Conservation (phyloP, 2,797 vertebrate species). For the Darevskia nairensis region DNA sequence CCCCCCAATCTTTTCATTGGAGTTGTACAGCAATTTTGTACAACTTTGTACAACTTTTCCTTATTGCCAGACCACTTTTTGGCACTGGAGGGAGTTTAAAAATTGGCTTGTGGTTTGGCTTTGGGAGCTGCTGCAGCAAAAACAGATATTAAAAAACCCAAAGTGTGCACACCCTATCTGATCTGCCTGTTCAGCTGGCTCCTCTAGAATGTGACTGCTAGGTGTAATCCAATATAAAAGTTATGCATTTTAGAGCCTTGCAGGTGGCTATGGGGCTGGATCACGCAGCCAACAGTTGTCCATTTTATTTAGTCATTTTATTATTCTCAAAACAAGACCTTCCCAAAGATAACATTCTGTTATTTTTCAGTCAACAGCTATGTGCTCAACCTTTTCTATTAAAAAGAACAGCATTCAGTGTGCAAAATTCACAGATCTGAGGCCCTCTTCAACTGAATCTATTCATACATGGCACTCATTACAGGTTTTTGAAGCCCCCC, state of each 20-base stretch:
- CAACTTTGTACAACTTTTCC: no score
- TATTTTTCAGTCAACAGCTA: not conserved
- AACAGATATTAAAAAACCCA: not conserved
- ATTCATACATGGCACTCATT: not conserved
- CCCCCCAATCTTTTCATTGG: not conserved
- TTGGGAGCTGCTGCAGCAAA: not conserved
- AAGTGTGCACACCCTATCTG: not conserved
- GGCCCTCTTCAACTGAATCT: slow-evolving; percentile 17
- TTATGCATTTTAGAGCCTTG: not conserved
- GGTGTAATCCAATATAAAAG: not conserved
- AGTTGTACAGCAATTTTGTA: not conserved
- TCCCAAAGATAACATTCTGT: not conserved
- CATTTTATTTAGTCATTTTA: not conserved
- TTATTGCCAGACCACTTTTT: slow-evolving; percentile 14
- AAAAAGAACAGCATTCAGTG: not conserved
- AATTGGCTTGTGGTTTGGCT: slow-evolving; percentile 22
- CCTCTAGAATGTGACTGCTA: not conserved
- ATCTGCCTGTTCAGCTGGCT: not conserved
- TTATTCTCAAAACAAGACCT: not conserved
- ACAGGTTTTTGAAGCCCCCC: not conserved
- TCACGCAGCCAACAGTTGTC: not conserved
- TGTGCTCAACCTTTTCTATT: not conserved
- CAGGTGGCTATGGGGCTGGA: not conserved
- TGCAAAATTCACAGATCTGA: not conserved
- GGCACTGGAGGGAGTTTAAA: slow-evolving; percentile 12